These are phyloP conservation scores for Dendroctonus valens DNA, from an alignment of 1,140 invertebrate species.

Conservation along the genomic window DNA sequence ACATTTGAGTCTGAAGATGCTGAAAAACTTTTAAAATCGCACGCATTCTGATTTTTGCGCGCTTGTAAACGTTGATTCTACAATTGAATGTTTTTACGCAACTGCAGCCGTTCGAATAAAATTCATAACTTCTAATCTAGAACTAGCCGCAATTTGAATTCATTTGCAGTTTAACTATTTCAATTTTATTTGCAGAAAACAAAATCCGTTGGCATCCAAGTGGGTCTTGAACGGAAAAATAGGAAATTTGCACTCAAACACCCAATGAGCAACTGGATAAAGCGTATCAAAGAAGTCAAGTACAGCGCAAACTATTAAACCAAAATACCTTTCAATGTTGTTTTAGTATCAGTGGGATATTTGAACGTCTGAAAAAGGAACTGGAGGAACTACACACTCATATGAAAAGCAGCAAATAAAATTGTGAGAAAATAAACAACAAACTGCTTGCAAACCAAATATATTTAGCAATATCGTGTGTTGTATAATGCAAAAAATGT, in stretches of 20 bases:
- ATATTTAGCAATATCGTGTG: too few relatives aligned
- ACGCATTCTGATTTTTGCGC: too few relatives aligned
- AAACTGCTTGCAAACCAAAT: too few relatives aligned
- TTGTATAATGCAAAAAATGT: too few relatives aligned
- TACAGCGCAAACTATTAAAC: background rate
- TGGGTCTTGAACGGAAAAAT: conserved; percentile 34
- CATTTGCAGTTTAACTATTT: background rate
- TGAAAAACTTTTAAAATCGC: too few relatives aligned
- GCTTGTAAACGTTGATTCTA: too few relatives aligned
- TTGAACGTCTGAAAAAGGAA: conserved; percentile 41
- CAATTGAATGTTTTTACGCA: too few relatives aligned
- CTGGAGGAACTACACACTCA: conserved; percentile 39
- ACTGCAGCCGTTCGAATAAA: too few relatives aligned
- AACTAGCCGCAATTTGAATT: too few relatives aligned
- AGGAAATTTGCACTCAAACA: conserved; percentile 29
- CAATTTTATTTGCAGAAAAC: conserved; percentile 9
- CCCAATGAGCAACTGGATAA: conserved; percentile 16
- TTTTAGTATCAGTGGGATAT: conserved; percentile 38
- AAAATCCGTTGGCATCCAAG: conserved; percentile 42
- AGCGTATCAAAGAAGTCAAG: conserved; percentile 38
- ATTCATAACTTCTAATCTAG: too few relatives aligned
- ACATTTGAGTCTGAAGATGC: too few relatives aligned
- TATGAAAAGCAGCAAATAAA: conserved; percentile 39
- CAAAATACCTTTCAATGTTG: conserved; percentile 3
- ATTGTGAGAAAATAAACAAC: conserved; percentile 25